Percentiles rank a stretch among this genome's conserved stretches.
phyloP scores from a whole-genome alignment of 2,113 vertebrate genomes.

The Neolamprologus toae region DNA sequence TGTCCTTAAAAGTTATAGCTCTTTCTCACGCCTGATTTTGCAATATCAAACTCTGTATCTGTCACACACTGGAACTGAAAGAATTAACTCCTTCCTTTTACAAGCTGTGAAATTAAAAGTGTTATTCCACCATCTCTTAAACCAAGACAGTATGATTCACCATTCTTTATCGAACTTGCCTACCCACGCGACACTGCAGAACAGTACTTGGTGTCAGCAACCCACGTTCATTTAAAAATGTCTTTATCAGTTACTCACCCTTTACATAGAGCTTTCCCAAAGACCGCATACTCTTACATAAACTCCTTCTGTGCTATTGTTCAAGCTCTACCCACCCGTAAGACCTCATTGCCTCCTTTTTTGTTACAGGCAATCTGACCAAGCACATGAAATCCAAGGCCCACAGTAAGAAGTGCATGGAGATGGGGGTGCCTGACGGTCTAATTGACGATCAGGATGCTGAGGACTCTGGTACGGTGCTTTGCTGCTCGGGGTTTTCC shows the following conservation, averaged over 20 bases:
- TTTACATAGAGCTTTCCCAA: conserved; percentile 44
- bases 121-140: conserved; percentile 27
- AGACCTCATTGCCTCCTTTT: conserved; percentile 6
- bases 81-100: not conserved
- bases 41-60: not conserved
- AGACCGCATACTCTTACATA: conserved; percentile 59
- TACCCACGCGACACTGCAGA: conserved; percentile 66
- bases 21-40: not conserved
- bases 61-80: not conserved
- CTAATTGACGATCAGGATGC: conserved; percentile 88
- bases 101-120: conserved; percentile 25
- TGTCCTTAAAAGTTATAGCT: not conserved
- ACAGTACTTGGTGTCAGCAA: conserved; percentile 64
- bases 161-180: conserved; percentile 56
- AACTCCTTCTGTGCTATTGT: conserved; percentile 44
- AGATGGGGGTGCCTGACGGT: conserved; percentile 87
- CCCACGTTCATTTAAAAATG: conserved; percentile 70
- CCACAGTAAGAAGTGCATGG: conserved; percentile 98
- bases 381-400: conserved; percentile 99
- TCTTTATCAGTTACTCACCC: conserved; percentile 68
- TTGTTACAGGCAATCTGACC: conserved; percentile 87
- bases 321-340: conserved; percentile 33
- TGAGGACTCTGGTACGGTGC: conserved; percentile 86
- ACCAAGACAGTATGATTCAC: conserved; percentile 66
- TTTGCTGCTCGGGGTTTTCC: not conserved